A percentile compares a stretch with the other conserved stretches of the same genome.
phyloP scores from a whole-genome alignment of 2,888 invertebrate genomes.

The Spicauda simplicius region DNA sequence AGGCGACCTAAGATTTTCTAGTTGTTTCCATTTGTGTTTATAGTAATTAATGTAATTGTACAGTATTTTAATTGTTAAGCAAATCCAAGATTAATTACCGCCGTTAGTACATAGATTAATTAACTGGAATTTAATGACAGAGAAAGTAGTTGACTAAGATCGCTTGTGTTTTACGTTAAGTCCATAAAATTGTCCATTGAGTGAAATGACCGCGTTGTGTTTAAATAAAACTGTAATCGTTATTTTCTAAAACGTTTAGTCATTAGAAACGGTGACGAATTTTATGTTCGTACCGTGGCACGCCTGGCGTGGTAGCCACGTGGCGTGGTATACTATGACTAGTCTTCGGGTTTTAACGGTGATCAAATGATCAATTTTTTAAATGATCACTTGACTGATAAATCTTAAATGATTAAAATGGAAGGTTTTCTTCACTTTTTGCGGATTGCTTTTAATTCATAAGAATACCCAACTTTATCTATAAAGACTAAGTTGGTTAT shows the following conservation, averaged over 20 bases:
- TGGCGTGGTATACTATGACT: background rate
- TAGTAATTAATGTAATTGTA: no score
- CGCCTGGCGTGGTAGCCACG: background rate
- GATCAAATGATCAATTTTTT: background rate
- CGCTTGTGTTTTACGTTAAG: background rate
- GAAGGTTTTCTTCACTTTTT: no score
- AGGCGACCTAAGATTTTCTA: no score
- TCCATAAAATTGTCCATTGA: background rate
- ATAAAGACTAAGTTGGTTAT: no score
- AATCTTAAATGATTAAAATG: no score
- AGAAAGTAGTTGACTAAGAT: background rate
- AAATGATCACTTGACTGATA: no score
- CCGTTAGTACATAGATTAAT: background rate
- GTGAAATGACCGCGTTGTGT: background rate
- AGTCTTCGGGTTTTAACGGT: background rate
- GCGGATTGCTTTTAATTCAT: no score
- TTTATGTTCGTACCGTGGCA: conserved; percentile 1
- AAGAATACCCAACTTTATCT: no score
- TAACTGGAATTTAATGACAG: background rate
- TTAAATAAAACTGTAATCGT: background rate
- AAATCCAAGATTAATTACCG: no score
- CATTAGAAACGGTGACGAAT: conserved; percentile 6
- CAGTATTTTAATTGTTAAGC: no score
- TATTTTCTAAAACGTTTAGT: background rate
- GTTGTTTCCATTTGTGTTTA: no score